Percentiles rank a stretch among this genome's conserved stretches.
phyloP scores from a whole-genome alignment of 1,140 invertebrate species.

The Plectus sambesii region DNA sequence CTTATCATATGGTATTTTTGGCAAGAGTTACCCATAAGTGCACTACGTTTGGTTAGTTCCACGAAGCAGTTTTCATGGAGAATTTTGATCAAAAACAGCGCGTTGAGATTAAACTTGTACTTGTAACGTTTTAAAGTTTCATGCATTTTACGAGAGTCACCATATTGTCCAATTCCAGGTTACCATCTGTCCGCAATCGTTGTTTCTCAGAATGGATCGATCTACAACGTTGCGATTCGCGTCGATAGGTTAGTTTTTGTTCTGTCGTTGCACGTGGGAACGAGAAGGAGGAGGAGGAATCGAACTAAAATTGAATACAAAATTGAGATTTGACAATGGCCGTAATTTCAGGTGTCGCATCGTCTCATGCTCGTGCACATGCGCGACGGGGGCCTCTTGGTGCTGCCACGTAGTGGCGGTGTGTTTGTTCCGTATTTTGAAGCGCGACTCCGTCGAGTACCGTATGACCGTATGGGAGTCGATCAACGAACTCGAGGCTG shows the following conservation, averaged over 20 bases:
- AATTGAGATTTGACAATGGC: background rate
- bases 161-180: too few species aligned
- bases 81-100: background rate
- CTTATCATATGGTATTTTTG: slow-evolving; percentile 47
- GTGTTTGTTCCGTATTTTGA: slow-evolving; percentile 88
- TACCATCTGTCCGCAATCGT: too few species aligned
- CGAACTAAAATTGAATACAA: slow-evolving; percentile 12
- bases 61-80: slow-evolving; percentile 13
- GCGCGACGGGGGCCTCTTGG: slow-evolving; percentile 82
- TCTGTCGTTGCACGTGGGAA: too few species aligned
- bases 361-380: slow-evolving; percentile 94
- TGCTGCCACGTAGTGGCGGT: slow-evolving; percentile 97
- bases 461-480: slow-evolving; percentile 95
- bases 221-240: slow-evolving; percentile 32
- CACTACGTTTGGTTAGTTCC: slow-evolving; percentile 24
- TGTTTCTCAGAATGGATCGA: too few species aligned
- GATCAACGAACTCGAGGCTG: slow-evolving; percentile 74
- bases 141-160: too few species aligned
- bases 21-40: slow-evolving; percentile 48
- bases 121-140: background rate
- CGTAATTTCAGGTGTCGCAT: slow-evolving; percentile 55
- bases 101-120: background rate
- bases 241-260: slow-evolving; percentile 31
- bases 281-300: too few species aligned
- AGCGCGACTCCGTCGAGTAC: slow-evolving; percentile 77